Base-by-base conservation (phyloP, 2,113 vertebrate genomes). In the Polyodon spathula region DNA sequence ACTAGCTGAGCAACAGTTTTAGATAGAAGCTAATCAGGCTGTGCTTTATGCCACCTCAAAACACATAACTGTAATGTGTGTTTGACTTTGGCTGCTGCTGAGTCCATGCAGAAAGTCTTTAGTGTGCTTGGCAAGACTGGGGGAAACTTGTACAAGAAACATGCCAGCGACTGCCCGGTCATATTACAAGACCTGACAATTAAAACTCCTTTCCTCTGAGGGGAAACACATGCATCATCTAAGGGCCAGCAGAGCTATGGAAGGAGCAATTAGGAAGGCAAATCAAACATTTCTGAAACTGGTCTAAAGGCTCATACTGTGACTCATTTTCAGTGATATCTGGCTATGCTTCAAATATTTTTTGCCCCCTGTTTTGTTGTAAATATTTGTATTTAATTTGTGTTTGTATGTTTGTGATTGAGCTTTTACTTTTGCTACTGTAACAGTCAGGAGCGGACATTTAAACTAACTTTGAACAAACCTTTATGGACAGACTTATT, bases 71-170 rank as follows among this genome's bases (percentile, higher is more conserved):
- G 11, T 4, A 37, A 54, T 65, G 50, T 57, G 55, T 17, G n/a
- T 50, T 14, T 50, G 46, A n/a, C n/a, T n/a, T n/a, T 61, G 53
- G 37, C 16, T 65, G 43, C 38, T 6, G 51, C 12, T 37, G 17
- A 40, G 15, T 4, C 56, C 37, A 59, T 57, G 39, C 41, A 37
- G 51, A 37, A 62, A 52, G 42, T 57, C 48, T 51, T 60, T 48
- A 65, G 42, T 48, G 17, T 51, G 53, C 11, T 10, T 51, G 38
- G 43, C 14, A 6, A 27, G 43, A 40, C 44, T 58, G 38, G 39
- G 63, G 66, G 65, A 72, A 40, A 50, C 67, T 57, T 76, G 11
- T 50, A 50, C 10, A 50, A n/a, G 10, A 50, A 50, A 50, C 46
- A 50, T 16, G 6, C 6, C 40, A 41, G 40, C 37, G 11, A n/a